Percentiles rank a stretch among this genome's conserved stretches.
Conservation (phyloP, 1,140 invertebrate genomes). For the Zaprionus taronus region DNA sequence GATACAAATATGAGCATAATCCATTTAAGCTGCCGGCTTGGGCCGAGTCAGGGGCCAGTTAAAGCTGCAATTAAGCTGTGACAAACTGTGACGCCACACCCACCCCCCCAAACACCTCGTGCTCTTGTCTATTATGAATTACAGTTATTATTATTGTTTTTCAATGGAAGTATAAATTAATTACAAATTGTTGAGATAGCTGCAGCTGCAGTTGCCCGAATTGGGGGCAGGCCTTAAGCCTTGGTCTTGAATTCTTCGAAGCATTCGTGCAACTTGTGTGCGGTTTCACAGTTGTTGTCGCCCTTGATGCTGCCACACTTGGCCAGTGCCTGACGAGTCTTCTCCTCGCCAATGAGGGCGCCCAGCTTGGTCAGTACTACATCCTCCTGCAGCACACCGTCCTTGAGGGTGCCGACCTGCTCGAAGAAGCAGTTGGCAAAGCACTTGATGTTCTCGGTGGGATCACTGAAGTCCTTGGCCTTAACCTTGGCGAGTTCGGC, state of each 20-base stretch:
- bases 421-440: constrained; percentile 78
- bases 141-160: constrained; percentile 60
- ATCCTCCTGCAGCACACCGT: constrained; percentile 33
- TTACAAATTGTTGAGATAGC: constrained; percentile 59
- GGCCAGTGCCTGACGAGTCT: constrained; percentile 58
- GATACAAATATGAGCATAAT: constrained; percentile 54
- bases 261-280: constrained; percentile 61
- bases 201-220: not conserved
- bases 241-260: constrained; percentile 64
- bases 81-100: constrained; percentile 43
- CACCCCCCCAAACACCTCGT: constrained; percentile 14
- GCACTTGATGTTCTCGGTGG: constrained; percentile 74
- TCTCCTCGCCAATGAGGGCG: constrained; percentile 65
- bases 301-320: constrained; percentile 64
- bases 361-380: constrained; percentile 63
- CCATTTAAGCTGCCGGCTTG: constrained; percentile 57
- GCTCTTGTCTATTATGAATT: constrained; percentile 50
- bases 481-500: constrained; percentile 64
- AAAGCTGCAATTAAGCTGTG: constrained; percentile 69
- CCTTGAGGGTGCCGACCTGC: constrained; percentile 65
- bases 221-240: constrained; percentile 38
- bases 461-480: constrained; percentile 65
- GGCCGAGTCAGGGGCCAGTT: constrained; percentile 34
- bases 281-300: constrained; percentile 67
- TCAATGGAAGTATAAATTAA: constrained; percentile 54